These are phyloP conservation scores for Acanthosoma haemorrhoidale DNA, from an alignment of 2,888 invertebrate genomes.

Conservation along the genomic window DNA sequence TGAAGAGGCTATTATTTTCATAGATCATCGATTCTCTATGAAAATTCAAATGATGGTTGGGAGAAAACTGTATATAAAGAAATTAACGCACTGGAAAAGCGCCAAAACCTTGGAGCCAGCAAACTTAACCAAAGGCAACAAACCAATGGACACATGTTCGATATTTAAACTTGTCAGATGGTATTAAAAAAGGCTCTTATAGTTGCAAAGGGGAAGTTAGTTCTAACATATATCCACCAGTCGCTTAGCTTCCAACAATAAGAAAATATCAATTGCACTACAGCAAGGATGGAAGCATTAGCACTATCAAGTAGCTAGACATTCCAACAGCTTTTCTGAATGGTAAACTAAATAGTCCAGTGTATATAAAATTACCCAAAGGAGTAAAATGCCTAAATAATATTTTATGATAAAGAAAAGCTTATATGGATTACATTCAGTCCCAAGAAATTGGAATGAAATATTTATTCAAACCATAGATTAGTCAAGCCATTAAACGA, in stretches of 20 bases:
- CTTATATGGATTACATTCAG: constrained; percentile 15
- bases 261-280: constrained; percentile 41
- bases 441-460: constrained; percentile 19
- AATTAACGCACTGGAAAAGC: too few species aligned
- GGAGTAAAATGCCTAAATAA: neutral
- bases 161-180: too few species aligned
- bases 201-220: too few species aligned
- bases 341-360: constrained; percentile 41
- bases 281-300: constrained; percentile 39
- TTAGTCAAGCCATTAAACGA: neutral
- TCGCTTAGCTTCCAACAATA: constrained; percentile 40
- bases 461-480: neutral
- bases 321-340: constrained; percentile 43
- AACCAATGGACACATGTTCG: too few species aligned
- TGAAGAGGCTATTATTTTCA: too few species aligned
- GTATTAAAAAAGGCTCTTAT: too few species aligned
- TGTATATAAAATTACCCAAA: constrained; percentile 40
- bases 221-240: constrained; percentile 42
- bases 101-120: too few species aligned
- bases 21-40: too few species aligned
- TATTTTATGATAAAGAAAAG: constrained; percentile 16
- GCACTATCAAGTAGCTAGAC: constrained; percentile 43
- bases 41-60: too few species aligned
- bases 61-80: too few species aligned
- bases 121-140: too few species aligned